Evolutionary conservation across 2,888 invertebrate genomes (phyloP), one percentile per base, ranked within the genome.

Genomic region (Helicoverpa assulta): DNA sequence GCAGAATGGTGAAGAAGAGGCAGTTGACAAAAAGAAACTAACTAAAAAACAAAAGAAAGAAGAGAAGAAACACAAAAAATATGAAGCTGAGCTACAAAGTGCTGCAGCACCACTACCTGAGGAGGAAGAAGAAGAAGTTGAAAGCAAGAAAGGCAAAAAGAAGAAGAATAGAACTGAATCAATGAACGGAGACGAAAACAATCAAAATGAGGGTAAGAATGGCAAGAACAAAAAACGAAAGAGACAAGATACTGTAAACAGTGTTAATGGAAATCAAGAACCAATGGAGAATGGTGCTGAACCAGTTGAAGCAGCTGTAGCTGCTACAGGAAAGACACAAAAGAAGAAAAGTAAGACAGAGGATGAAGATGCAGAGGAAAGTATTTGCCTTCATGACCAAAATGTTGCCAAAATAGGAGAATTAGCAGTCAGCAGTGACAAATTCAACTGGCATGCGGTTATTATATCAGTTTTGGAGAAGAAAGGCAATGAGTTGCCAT

Each of bases 401-500:
- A 96, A 96, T 89, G 96, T 95, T 43, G 93, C 94, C 14, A 95
- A 93, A 79, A 92, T 91, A 75, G 95, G 90, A 51, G 92, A 92
- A 81, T 78, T 88, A 61, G 87, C 83, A 8, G 81, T 89, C 74
- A 90, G 84, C 60, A 83, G 78, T 67, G 94, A 92, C 0, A 94
- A 93, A 78, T 96, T 96, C 68, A 91, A 96, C 71, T 96, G 96
- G 96, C 94, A 95, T 81, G 92, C 90, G 8, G 92, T 94, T 5
- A 96, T 96, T 18, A 81, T 95, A 67, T 92, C 95, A 3, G 92
- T 96, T 57, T 88, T 97, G 65, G 86, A 95, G 72, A 93, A 95
- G 59, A 95, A 95, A 84, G 96, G 96, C 6, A 96, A 97, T 78
- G 97, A 97, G 84, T 94, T 98, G 54, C 96, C 97, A 0, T 88